Conservation (phyloP, 2,888 invertebrate genomes). For the Helobdella robusta region DNA sequence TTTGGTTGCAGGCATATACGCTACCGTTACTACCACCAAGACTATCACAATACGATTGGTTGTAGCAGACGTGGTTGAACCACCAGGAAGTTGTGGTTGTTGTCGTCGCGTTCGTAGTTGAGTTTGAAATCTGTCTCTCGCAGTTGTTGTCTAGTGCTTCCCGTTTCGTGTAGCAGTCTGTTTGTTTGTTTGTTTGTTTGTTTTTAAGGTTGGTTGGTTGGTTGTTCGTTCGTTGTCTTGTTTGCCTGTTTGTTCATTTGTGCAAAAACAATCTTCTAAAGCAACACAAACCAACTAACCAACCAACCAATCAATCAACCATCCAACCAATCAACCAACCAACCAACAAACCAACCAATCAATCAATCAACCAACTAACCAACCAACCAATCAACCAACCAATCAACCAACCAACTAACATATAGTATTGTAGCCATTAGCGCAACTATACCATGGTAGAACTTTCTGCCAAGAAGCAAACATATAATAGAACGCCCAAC, state of each 20-base stretch:
- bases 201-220: no score
- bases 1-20: no score
- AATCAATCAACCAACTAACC: no score
- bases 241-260: background rate
- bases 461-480: slow-evolving; percentile 60
- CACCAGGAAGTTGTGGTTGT: slow-evolving; percentile 17
- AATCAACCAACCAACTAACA: no score
- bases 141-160: slow-evolving; percentile 24
- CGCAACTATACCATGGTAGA: slow-evolving; percentile 63
- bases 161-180: slow-evolving; percentile 33
- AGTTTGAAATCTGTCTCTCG: background rate
- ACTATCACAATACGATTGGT: slow-evolving; percentile 29
- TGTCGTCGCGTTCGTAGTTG: background rate
- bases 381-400: no score
- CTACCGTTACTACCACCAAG: no score
- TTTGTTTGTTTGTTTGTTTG: no score
- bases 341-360: no score
- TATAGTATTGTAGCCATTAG: slow-evolving; percentile 34
- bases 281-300: background rate
- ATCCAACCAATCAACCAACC: no score
- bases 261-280: background rate
- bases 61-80: slow-evolving; percentile 34
- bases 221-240: no score
- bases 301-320: no score
- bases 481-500: slow-evolving; percentile 68